A percentile compares a stretch with the other conserved stretches of the same genome.
These are phyloP conservation scores for Cotesia typhae DNA, from an alignment of 1,140 invertebrate species.

Conservation along the genomic window DNA sequence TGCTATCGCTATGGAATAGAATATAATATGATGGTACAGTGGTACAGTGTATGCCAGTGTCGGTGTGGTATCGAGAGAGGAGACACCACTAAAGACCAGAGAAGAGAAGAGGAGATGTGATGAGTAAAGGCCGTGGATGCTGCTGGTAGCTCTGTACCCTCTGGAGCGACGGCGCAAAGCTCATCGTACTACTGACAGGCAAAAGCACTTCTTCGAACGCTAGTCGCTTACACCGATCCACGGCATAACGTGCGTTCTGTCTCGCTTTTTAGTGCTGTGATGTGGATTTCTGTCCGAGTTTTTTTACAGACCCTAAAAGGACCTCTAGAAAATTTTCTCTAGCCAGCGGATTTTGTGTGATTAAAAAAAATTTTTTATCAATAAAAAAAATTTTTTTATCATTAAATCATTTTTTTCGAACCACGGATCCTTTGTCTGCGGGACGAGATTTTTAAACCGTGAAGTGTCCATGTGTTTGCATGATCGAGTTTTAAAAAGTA, in stretches of 20 bases:
- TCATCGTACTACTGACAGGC: neutral
- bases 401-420: neutral
- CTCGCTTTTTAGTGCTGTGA: neutral
- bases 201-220: constrained; percentile 29
- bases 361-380: no score
- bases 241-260: constrained; percentile 13
- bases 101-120: neutral
- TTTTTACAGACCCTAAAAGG: no score
- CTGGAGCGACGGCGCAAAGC: constrained; percentile 35
- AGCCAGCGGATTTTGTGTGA: no score
- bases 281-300: neutral
- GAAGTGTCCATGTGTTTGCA: no score
- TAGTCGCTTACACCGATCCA: constrained; percentile 23
- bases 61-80: neutral
- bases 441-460: no score
- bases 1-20: neutral
- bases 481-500: no score
- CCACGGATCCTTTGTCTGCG: neutral
- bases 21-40: neutral
- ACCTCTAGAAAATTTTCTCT: no score
- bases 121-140: neutral
- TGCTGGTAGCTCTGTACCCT: neutral
- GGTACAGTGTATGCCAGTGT: neutral
- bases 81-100: neutral
- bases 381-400: no score